Conservation (phyloP, 2,888 invertebrate species). For the Atethmia centrago region DNA sequence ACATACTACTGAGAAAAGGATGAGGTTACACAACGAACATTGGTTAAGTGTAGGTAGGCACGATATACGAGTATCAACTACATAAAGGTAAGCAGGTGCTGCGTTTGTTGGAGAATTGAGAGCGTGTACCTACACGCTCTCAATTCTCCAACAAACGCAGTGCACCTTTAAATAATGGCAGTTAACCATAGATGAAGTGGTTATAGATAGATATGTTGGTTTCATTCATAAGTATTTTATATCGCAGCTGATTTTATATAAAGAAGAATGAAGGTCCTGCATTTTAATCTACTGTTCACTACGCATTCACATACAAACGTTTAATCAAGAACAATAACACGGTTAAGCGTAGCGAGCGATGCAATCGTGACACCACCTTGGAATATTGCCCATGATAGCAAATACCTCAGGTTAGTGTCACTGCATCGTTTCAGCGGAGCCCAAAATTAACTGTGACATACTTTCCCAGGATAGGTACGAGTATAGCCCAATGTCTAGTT, state of each 20-base stretch:
- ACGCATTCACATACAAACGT: slow-evolving; percentile 39
- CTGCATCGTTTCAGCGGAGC: slow-evolving; percentile 68
- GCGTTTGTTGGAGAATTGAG: no score
- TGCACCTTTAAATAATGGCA: not conserved
- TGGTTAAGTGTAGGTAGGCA: slow-evolving; percentile 2
- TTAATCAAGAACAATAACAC: slow-evolving; percentile 56
- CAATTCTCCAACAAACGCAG: not conserved
- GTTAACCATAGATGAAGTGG: not conserved
- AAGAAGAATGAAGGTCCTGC: slow-evolving; percentile 4
- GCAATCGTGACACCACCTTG: slow-evolving; percentile 74
- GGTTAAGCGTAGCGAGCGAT: slow-evolving; percentile 46
- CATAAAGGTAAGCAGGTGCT: not conserved
- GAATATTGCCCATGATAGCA: slow-evolving; percentile 78
- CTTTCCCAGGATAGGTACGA: slow-evolving; percentile 74
- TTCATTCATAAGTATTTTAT: slow-evolving; percentile 2
- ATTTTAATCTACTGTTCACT: slow-evolving; percentile 1
- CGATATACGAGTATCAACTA: not conserved
- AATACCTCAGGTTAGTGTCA: slow-evolving; percentile 70
- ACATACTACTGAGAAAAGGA: slow-evolving; percentile 29
- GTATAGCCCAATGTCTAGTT: slow-evolving; percentile 87
- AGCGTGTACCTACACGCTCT: not conserved
- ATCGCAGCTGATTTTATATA: slow-evolving; percentile 4
- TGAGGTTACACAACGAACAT: slow-evolving; percentile 40
- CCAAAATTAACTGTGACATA: slow-evolving; percentile 76
- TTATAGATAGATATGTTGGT: not conserved